Percentiles rank a stretch among this genome's conserved stretches.
Evolutionary conservation across 2,113 vertebrate genomes (phyloP).

Genomic region (Pogona vitticeps): DNA sequence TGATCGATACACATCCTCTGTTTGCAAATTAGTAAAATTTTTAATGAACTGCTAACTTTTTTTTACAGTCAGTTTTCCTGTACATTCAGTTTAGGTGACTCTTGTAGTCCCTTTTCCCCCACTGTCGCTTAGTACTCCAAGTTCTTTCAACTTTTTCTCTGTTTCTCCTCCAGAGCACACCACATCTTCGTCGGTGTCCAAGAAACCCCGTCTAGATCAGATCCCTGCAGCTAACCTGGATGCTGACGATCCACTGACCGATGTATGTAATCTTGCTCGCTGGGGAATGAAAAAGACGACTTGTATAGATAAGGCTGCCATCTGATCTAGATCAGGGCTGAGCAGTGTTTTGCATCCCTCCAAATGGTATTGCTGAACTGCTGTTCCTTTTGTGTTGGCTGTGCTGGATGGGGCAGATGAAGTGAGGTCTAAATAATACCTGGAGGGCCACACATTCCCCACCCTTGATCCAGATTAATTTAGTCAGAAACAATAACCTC

Average conservation of each 20-base stretch:
- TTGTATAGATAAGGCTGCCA: too few relatives aligned
- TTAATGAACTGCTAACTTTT: too few relatives aligned
- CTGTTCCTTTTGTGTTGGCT: too few relatives aligned
- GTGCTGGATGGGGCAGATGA: too few relatives aligned
- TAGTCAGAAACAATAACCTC: neutral
- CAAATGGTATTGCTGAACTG: too few relatives aligned
- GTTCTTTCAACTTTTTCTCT: neutral
- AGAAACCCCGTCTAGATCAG: conserved; percentile 95
- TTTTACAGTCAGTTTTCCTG: neutral
- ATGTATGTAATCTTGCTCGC: conserved; percentile 77
- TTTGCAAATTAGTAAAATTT: neutral
- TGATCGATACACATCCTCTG: too few relatives aligned
- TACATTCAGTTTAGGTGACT: neutral
- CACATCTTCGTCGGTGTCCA: conserved; percentile 93
- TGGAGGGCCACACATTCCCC: too few relatives aligned
- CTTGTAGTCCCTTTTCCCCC: neutral
- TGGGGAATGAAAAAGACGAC: neutral
- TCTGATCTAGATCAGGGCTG: too few relatives aligned
- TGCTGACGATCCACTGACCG: conserved; percentile 95
- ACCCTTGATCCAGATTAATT: neutral
- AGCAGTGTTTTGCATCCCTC: too few relatives aligned
- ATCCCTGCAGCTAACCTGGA: conserved; percentile 97
- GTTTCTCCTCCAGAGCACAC: conserved; percentile 85
- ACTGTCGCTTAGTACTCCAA: neutral
- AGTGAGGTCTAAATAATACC: too few relatives aligned